Base-by-base conservation (phyloP, 1,140 invertebrate species). In the Thalassaphorura encarpata region DNA sequence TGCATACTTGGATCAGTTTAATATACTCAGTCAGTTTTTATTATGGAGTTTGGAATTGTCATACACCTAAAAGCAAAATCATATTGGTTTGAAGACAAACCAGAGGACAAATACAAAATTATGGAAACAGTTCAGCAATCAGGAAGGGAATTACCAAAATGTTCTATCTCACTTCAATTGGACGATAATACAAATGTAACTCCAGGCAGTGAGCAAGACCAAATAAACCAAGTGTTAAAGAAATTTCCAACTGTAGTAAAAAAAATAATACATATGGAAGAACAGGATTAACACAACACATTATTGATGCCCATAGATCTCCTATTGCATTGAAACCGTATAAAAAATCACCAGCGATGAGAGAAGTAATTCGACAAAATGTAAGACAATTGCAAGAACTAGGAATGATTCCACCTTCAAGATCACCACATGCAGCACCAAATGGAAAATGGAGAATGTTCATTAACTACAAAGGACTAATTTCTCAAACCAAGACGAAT, bases 401-500 rank as follows among this genome's bases (percentile, higher is more conserved):
- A 40, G 54, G 52, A 13, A 15, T 60, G 5, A 60, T 58, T 31
- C 4, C 54, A 18, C 18, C 8, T n/a, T 53, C 50, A 5, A 19
- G 16, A 15, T 54, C 50, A 2, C 51, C 58, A 0, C 56, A 61
- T 39, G 39, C 43, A 27, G 33, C 59, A 49, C 5, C 36, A 18
- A 23, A 48, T 48, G 59, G 59, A 41, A 42, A 29, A 15, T 45
- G 47, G 2, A 23, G 59, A 27, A 31, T 61, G 27, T 41, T 33
- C 18, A 28, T 52, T 16, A 45, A 56, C 39, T 52, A 50, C 42
- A 26, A 41, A 40, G 8, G 18, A 33, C 8, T 63, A 3, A 60
- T 60, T 39, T 4, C 33, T 16, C 29, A 31, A 26, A 54, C 54
- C 3, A 57, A 23, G 15, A 51, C 49, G 4, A 63, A 63, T 39